Percentiles rank a stretch among this genome's conserved stretches.
Conservation (phyloP, 2,888 invertebrate species). For the Microplitis manilae region DNA sequence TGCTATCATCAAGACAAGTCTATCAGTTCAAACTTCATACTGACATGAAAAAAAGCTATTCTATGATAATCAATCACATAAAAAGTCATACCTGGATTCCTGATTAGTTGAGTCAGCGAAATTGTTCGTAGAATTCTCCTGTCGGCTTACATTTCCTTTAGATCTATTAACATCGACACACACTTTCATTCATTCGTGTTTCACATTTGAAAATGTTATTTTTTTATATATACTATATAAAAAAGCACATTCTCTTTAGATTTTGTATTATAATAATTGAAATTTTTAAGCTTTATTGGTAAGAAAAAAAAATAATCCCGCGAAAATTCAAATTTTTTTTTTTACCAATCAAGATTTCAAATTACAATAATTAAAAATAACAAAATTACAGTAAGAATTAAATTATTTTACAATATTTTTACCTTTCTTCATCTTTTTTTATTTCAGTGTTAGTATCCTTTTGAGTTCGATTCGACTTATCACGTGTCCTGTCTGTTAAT, state of each 20-base stretch:
- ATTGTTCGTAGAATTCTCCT: conserved; percentile 58
- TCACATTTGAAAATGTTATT: not conserved
- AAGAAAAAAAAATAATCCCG: not conserved
- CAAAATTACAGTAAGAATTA: not conserved
- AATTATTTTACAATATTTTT: conserved; percentile 47
- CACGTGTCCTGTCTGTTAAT: conserved; percentile 63
- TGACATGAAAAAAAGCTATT: not conserved
- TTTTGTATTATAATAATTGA: conserved; percentile 5
- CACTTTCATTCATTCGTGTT: conserved; percentile 50
- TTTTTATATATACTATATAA: not conserved
- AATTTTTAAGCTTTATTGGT: not conserved
- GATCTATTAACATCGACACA: conserved; percentile 65
- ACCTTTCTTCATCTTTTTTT: conserved; percentile 67
- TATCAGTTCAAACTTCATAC: not conserved
- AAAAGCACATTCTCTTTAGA: not conserved
- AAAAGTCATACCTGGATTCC: conserved; percentile 62
- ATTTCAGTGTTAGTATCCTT: conserved; percentile 64
- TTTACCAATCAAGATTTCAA: conserved; percentile 5
- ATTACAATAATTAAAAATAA: conserved; percentile 7
- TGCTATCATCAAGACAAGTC: no score
- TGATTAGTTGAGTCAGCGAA: conserved; percentile 53
- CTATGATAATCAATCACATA: conserved; percentile 5
- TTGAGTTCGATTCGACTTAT: conserved; percentile 65
- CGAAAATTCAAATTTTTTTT: not conserved
- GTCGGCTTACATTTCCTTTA: conserved; percentile 65